Base-by-base conservation (phyloP, 2,113 vertebrate species). In the Scomber scombrus region DNA sequence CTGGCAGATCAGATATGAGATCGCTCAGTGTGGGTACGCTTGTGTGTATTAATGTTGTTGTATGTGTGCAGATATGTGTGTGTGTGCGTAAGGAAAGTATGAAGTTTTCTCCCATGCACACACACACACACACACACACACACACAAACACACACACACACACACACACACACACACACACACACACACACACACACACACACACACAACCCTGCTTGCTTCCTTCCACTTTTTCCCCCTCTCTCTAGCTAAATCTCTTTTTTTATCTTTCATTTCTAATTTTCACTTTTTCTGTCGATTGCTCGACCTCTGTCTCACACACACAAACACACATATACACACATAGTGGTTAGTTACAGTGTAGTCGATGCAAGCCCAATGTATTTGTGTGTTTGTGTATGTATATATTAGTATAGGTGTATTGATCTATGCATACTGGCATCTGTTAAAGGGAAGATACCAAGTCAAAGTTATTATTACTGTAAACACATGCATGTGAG, bases 1-100 rank as follows among this genome's bases (percentile, higher is more conserved):
- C 79, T 78, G 71, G 18, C 55, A 82, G 75, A 92, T 92, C 87
- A 90, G 75, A 87, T 84, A 84, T 84, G 64, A 84, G 70, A 82
- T 73, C 40, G 40, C 72, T 71, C 31, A n/a, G 71, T 58, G 55
- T 61, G 56, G 49, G 69, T 29, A 40, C 2, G 34, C 34, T 40
- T 0, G 60, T 40, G 50, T 60, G 62, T 72, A 21, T 74, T 23
- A 21, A 19, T 43, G 19, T 51, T 43, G 19, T 51, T 29, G 66
- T 46, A n/a, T 31, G 34, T 66, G 66, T 81, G 51, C 52, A 45
- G 31, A 43, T 64, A 66, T 72, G 49, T 69, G 71, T 26, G 58
- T 51, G 34, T 68, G 57, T 68, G 68, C 47, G 45, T 16, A 55
- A 11, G 11, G n/a, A 29, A 71, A 65, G 54, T 70, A 1, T 40